Percentiles rank a stretch among this genome's conserved stretches.
Evolutionary conservation across 2,113 vertebrate genomes (phyloP).

Genomic region (Hippopotamus amphibius): DNA sequence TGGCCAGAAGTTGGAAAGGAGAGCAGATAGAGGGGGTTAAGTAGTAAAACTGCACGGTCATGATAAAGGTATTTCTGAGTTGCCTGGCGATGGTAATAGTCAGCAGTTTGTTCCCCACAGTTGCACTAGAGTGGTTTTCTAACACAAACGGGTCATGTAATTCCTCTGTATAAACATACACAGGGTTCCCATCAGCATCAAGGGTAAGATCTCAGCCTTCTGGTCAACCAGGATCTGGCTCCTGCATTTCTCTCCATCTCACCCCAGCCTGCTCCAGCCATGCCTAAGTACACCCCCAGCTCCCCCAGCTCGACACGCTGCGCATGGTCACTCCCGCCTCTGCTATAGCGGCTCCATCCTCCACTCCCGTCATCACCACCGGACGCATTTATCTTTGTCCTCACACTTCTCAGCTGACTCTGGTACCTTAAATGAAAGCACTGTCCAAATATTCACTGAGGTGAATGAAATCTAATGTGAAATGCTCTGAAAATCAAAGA

Average conservation of each 20-base stretch:
- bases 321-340: rapidly evolving
- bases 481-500: neutral
- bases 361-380: neutral
- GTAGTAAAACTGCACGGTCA: neutral
- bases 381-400: neutral
- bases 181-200: neutral
- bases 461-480: neutral
- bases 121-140: neutral
- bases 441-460: neutral
- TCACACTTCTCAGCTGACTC: neutral
- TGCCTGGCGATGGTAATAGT: rapidly evolving
- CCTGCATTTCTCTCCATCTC: neutral
- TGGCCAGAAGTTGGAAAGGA: neutral
- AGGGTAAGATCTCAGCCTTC: neutral
- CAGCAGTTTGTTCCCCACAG: neutral
- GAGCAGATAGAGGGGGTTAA: neutral
- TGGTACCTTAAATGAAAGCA: neutral
- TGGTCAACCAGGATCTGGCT: neutral
- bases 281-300: rapidly evolving
- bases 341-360: neutral
- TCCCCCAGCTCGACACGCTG: neutral
- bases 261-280: neutral
- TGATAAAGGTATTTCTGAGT: neutral
- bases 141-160: neutral
- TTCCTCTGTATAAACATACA: neutral